Evolutionary conservation across 1,140 invertebrate species (phyloP).

Genomic region (Macrosteles quadrilineatus): DNA sequence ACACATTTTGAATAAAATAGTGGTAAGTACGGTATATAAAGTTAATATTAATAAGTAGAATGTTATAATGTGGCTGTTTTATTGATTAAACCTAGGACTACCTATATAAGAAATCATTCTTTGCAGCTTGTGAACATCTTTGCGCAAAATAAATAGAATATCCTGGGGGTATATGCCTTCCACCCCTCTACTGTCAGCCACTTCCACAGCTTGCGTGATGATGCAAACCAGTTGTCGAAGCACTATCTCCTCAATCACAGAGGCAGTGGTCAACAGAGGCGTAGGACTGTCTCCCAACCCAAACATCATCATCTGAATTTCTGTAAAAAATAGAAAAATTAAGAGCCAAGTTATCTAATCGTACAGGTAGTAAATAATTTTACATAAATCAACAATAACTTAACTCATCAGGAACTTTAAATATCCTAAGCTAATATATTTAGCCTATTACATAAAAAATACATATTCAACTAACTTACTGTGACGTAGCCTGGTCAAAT

Average conservation of each 20-base stretch:
- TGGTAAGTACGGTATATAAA: too few species aligned
- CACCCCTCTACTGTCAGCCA: constrained; percentile 52
- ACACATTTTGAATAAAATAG: too few species aligned
- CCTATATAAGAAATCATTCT: constrained; percentile 60
- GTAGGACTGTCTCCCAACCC: constrained; percentile 69
- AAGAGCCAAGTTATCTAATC: too few species aligned
- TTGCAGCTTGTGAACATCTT: constrained; percentile 60
- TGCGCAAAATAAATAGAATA: constrained; percentile 66
- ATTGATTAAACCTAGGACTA: constrained; percentile 47
- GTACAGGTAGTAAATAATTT: too few species aligned
- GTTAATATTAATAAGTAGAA: too few species aligned
- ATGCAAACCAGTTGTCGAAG: constrained; percentile 61
- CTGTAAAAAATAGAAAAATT: constrained; percentile 46
- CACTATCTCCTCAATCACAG: constrained; percentile 67
- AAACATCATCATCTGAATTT: constrained; percentile 71
- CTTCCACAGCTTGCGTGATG: constrained; percentile 58
- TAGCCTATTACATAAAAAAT: too few species aligned
- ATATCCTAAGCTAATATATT: too few species aligned
- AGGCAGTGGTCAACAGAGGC: constrained; percentile 64
- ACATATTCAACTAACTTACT: too few species aligned
- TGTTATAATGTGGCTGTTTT: too few species aligned
- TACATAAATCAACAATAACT: too few species aligned
- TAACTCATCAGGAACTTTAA: too few species aligned
- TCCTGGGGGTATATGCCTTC: constrained; percentile 58
- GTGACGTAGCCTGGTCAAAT: too few species aligned